phyloP scores from a whole-genome alignment of 2,113 vertebrate genomes.

The Empidonax traillii region DNA sequence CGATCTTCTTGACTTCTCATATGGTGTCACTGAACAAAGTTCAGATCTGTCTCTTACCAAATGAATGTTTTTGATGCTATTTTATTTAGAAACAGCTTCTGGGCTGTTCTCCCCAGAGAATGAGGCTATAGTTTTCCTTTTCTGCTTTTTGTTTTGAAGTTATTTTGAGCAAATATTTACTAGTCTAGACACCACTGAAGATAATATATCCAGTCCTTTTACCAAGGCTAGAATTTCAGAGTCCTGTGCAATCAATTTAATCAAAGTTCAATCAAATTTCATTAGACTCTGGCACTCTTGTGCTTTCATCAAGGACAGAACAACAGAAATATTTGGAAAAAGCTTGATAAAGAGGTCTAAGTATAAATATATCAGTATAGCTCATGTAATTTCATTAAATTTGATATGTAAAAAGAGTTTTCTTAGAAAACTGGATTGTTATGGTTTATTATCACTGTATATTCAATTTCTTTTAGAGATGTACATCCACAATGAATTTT shows the following conservation, averaged over 20 bases:
- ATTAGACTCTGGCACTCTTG: background rate
- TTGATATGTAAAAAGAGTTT: background rate
- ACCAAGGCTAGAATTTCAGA: background rate
- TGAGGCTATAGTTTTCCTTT: background rate
- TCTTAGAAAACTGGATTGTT: background rate
- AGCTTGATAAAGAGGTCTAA: background rate
- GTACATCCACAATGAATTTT: background rate
- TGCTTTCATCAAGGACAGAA: background rate
- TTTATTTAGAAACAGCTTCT: background rate
- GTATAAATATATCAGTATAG: background rate
- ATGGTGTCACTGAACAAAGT: background rate
- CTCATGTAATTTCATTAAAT: background rate
- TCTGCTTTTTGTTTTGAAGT: background rate
- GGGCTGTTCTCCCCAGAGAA: background rate
- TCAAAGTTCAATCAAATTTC: conserved; percentile 23
- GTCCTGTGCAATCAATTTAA: conserved; percentile 1
- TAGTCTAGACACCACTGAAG: background rate
- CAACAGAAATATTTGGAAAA: background rate
- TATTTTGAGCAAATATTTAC: background rate
- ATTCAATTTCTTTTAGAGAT: background rate
- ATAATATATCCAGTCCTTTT: background rate
- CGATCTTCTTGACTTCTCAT: background rate
- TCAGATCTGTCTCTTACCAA: background rate
- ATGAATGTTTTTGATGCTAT: background rate
- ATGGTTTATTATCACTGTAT: background rate